Percentiles rank a stretch among this genome's conserved stretches.
phyloP scores from a whole-genome alignment of 1,140 invertebrate genomes.

The Ostrea edulis region DNA sequence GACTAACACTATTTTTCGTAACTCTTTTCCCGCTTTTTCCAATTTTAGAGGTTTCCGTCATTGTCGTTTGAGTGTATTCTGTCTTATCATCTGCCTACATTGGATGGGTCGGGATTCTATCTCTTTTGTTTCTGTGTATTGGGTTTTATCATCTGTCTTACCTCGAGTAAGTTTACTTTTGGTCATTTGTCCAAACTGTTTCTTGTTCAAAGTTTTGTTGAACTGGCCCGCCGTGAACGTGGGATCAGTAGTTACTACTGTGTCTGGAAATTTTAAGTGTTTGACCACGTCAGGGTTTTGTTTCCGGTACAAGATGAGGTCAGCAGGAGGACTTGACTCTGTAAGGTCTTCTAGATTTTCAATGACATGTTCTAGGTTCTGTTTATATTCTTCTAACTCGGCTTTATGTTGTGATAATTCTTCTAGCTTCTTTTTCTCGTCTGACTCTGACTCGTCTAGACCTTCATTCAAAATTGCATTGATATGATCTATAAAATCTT shows the following conservation, averaged over 20 bases:
- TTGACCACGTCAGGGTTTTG: background rate
- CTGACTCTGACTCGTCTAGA: background rate
- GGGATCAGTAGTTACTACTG: background rate
- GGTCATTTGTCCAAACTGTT: background rate
- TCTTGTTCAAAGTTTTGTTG: background rate
- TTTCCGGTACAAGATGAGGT: background rate
- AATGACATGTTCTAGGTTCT: background rate
- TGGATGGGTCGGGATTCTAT: too few species aligned
- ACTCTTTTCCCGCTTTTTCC: too few species aligned
- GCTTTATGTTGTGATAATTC: background rate
- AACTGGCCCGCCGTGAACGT: background rate
- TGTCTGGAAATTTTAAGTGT: background rate
- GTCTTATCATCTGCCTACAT: too few species aligned
- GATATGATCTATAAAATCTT: background rate
- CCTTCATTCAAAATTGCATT: background rate
- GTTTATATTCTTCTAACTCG: background rate
- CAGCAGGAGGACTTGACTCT: background rate
- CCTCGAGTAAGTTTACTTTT: background rate
- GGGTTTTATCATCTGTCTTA: background rate
- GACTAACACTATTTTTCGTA: too few species aligned
- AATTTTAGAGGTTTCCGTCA: too few species aligned
- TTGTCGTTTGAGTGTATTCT: too few species aligned
- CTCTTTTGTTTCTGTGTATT: background rate
- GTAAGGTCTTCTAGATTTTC: background rate
- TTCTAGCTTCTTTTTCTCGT: background rate